These are phyloP conservation scores for Gari tellinella DNA, from an alignment of 2,888 invertebrate species.

Conservation along the genomic window DNA sequence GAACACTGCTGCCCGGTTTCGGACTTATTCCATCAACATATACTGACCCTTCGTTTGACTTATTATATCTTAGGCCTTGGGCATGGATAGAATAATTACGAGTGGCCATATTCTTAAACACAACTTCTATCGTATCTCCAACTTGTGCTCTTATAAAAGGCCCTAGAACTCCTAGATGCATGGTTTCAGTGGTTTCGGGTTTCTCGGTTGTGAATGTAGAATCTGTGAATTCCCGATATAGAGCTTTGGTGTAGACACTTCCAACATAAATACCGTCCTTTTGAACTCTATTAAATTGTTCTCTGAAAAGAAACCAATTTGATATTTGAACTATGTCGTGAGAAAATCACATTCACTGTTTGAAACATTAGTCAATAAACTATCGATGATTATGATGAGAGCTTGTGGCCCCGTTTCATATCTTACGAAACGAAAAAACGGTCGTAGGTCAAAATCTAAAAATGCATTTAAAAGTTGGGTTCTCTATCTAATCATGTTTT, in stretches of 20 bases:
- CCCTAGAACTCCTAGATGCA: slow-evolving; percentile 69
- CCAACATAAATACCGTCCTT: slow-evolving; percentile 63
- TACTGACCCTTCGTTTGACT: slow-evolving; percentile 61
- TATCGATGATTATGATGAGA: too few relatives aligned
- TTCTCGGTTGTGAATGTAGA: slow-evolving; percentile 56
- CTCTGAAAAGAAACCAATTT: slow-evolving; percentile 22
- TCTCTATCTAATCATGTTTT: too few relatives aligned
- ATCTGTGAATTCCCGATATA: slow-evolving; percentile 70
- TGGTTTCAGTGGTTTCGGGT: slow-evolving; percentile 28
- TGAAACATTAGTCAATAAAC: too few relatives aligned
- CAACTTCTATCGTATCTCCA: slow-evolving; percentile 72
- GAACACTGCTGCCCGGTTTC: slow-evolving; percentile 34
- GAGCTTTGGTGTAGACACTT: slow-evolving; percentile 66
- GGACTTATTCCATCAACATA: slow-evolving; percentile 30
- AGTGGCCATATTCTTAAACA: slow-evolving; percentile 64
- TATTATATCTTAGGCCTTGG: slow-evolving; percentile 55
- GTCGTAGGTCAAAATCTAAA: too few relatives aligned
- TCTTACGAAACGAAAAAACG: too few relatives aligned
- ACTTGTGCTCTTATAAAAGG: slow-evolving; percentile 77
- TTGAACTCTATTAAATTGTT: slow-evolving; percentile 55
- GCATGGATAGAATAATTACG: slow-evolving; percentile 62
- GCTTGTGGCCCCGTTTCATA: too few relatives aligned
- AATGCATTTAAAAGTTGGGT: too few relatives aligned
- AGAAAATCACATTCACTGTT: too few relatives aligned
- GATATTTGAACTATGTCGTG: too few relatives aligned